Conservation (phyloP, 1,140 invertebrate species). For the Planococcus citri region DNA sequence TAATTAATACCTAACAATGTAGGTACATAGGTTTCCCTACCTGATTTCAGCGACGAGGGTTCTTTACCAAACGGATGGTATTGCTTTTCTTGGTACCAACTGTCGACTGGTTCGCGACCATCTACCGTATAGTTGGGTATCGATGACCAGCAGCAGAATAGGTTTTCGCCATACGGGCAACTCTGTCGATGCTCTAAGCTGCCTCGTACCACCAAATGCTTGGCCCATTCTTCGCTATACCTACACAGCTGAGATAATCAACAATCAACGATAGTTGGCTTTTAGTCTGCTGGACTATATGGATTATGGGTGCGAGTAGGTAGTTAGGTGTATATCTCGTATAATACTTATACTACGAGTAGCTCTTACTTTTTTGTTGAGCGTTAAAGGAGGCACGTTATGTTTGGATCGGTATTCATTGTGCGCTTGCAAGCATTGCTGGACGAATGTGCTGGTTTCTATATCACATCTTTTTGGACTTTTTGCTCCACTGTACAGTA, state of each 20-base stretch:
- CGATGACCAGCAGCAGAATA: conserved; percentile 56
- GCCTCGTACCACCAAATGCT: conserved; percentile 53
- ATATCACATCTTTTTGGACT: conserved; percentile 17
- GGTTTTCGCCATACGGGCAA: conserved; percentile 46
- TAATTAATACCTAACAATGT: not conserved
- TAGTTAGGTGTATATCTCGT: no score
- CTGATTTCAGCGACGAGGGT: conserved; percentile 49
- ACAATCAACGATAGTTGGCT: not conserved
- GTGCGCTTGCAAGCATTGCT: conserved; percentile 55
- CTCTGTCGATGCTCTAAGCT: conserved; percentile 49
- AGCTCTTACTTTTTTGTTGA: conserved; percentile 49
- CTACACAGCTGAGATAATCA: conserved; percentile 44
- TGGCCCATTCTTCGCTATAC: conserved; percentile 71
- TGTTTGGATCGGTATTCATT: conserved; percentile 62
- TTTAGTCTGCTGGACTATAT: no score
- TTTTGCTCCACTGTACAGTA: no score
- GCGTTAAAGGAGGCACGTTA: conserved; percentile 48
- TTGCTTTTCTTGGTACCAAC: conserved; percentile 55
- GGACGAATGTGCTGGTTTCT: conserved; percentile 35
- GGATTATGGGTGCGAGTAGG: no score
- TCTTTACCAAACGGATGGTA: conserved; percentile 47
- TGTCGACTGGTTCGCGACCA: conserved; percentile 57
- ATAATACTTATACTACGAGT: not conserved
- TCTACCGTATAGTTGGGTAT: conserved; percentile 51
- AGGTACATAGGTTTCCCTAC: conserved; percentile 31